Evolutionary conservation across 2,113 vertebrate species (phyloP), one percentile per base, ranked within the genome.

Genomic region (Ancistrus triradiatus): DNA sequence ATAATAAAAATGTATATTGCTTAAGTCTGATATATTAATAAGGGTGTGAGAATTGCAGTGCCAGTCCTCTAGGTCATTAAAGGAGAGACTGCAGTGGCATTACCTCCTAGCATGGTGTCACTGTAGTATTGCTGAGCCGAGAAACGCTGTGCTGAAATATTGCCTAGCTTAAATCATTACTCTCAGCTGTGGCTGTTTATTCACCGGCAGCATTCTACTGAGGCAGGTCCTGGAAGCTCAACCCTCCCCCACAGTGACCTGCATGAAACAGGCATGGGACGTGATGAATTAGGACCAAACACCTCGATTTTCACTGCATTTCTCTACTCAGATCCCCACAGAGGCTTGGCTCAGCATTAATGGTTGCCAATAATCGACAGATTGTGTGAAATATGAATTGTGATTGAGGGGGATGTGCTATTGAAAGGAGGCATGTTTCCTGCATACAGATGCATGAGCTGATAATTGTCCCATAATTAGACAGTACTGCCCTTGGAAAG

Each of bases 211-310:
- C 15, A 44, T 59, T 40, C 31, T 48, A 53, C 6, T 27, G 33
- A 25, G 27, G 59, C 60, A 51, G 18, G 28, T 66, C 57, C 58
- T 53, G 53, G 50, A 52, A 57, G 40, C 27, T 17, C 43, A 28
- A 47, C 73, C 73, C 66, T 61, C 60, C 73, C 73, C 73, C 64
- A 47, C 52, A 2, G 10, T 55, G 64, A 71, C 73, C 68, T 68
- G 63, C 51, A 65, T 64, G 73, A 68, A 70, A 60, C 64, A 64
- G 68, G 60, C 56, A 50, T 7, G 24, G 59, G 53, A 33, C 33
- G 62, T 75, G 69, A 75, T 72, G 55, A 68, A 75, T 75, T 65
- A 65, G 56, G 21, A 3, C 10, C 13, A 8, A 4, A 33, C 9
- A 33, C 55, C 59, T 21, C 25, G 56, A 14, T 49, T 63, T 51